These are phyloP conservation scores for Scomberomorus guttatus DNA, from an alignment of 2,797 vertebrate genomes.

Conservation along the genomic window DNA sequence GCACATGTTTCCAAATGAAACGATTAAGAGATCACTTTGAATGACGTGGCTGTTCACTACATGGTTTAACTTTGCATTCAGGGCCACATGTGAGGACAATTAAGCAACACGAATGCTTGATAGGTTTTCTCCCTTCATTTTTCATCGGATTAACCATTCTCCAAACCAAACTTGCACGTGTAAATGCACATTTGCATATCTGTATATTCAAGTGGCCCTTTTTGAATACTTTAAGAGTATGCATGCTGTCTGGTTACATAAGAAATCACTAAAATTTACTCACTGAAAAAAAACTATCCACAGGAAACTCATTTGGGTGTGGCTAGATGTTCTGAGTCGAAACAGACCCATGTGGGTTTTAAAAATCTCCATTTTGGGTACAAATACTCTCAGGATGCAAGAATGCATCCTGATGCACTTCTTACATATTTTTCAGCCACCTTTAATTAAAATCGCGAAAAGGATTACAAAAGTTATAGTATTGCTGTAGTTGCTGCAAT, in stretches of 20 bases:
- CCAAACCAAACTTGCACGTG: background rate
- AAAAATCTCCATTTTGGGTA: slow-evolving; percentile 21
- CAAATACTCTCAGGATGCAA: background rate
- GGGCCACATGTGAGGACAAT: background rate
- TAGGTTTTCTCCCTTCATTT: background rate
- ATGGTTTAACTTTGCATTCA: background rate
- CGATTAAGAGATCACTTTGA: background rate
- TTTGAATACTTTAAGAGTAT: background rate
- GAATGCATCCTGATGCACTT: slow-evolving; percentile 1
- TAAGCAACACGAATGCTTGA: background rate
- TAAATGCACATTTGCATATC: background rate
- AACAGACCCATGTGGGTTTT: slow-evolving; percentile 43
- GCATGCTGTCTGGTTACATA: slow-evolving; percentile 9
- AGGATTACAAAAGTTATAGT: background rate
- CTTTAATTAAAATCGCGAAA: background rate
- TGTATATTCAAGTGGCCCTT: background rate
- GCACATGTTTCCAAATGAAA: background rate
- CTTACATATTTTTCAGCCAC: background rate
- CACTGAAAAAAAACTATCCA: slow-evolving; percentile 30
- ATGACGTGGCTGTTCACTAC: background rate
- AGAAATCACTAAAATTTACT: slow-evolving; percentile 14
- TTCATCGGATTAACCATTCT: background rate
- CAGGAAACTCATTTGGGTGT: slow-evolving; percentile 66
- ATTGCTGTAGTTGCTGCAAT: background rate
- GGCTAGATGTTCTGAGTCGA: slow-evolving; percentile 44